Percentiles rank a stretch among this genome's conserved stretches.
Evolutionary conservation across 1,140 invertebrate genomes (phyloP).

Genomic region (Macrotrachela quadricornifera): DNA sequence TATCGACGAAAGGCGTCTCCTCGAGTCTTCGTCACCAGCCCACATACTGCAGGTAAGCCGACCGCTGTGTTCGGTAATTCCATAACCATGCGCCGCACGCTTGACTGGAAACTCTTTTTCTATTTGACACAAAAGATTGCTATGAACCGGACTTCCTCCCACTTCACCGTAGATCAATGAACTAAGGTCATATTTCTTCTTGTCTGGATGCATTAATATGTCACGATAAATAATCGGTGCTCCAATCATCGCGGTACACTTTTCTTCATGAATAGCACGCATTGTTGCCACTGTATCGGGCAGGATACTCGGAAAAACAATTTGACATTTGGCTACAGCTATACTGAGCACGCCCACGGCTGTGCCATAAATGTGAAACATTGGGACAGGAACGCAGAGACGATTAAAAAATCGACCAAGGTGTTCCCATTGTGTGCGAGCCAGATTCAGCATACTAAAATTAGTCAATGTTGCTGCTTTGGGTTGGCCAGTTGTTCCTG

Average conservation of each 20-base stretch:
- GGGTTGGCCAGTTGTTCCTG: too few species aligned
- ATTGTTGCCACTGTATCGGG: slow-evolving; percentile 48
- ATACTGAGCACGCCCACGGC: too few species aligned
- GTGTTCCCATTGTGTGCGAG: too few species aligned
- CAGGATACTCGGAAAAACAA: slow-evolving; percentile 44
- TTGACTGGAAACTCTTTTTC: background rate
- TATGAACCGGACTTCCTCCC: background rate
- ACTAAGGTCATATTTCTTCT: slow-evolving; percentile 23
- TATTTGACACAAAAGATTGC: background rate
- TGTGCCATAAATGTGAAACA: too few species aligned
- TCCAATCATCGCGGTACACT: slow-evolving; percentile 59
- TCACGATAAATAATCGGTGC: slow-evolving; percentile 94
- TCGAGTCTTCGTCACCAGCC: background rate
- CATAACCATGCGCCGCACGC: background rate
- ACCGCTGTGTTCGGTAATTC: background rate
- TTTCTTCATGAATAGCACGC: slow-evolving; percentile 44
- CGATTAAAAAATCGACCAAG: too few species aligned
- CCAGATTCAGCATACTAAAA: too few species aligned
- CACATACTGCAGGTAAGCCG: background rate
- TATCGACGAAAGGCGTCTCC: background rate
- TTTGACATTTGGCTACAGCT: slow-evolving; percentile 19
- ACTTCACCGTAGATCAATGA: slow-evolving; percentile 17
- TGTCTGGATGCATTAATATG: slow-evolving; percentile 36
- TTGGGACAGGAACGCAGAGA: too few species aligned
- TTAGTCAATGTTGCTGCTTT: too few species aligned